A percentile compares a stretch with the other conserved stretches of the same genome.
phyloP scores from a whole-genome alignment of 2,888 invertebrate genomes.

The Camponotus fellah region DNA sequence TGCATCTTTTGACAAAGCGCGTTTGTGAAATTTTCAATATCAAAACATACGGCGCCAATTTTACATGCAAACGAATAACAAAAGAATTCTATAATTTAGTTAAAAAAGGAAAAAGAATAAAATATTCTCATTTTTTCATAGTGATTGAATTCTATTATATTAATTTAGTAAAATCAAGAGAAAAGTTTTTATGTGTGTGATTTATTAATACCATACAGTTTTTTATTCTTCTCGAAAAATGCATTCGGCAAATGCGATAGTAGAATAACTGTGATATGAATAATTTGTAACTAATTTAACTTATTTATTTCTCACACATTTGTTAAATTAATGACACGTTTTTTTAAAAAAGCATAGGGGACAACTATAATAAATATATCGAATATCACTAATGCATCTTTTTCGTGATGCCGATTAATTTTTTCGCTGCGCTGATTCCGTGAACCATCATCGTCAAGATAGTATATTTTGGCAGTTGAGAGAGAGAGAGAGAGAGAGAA shows the following conservation, averaged over 20 bases:
- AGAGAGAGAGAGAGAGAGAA: no score
- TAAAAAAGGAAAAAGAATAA: not conserved
- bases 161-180: not conserved
- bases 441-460: not conserved
- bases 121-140: not conserved
- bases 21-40: constrained; percentile 61
- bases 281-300: not conserved
- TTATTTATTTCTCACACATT: not conserved
- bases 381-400: not conserved
- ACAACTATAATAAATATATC: not conserved
- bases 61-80: not conserved
- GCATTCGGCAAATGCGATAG: not conserved
- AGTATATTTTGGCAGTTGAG: not conserved
- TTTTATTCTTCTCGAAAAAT: not conserved
- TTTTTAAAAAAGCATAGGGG: not conserved
- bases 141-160: not conserved
- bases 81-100: not conserved
- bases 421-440: not conserved
- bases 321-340: not conserved
- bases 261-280: not conserved
- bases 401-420: not conserved
- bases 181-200: not conserved
- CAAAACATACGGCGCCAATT: not conserved
- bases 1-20: constrained; percentile 75
- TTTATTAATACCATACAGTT: not conserved